Conservation (phyloP, 2,797 vertebrate species). For the Chaunax sp. region DNA sequence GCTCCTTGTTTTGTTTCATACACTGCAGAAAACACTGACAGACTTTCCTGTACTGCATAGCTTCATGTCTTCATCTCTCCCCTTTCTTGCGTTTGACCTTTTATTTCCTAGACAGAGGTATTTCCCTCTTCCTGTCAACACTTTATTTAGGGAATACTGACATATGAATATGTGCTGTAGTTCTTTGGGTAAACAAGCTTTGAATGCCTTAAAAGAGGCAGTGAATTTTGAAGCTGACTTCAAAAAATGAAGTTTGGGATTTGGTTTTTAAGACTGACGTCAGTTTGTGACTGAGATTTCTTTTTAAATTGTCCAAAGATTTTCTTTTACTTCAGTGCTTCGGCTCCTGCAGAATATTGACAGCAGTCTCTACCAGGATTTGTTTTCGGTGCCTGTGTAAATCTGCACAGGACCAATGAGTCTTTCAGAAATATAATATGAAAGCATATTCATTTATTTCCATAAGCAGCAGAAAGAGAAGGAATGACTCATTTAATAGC, state of each 20-base stretch:
- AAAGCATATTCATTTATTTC: conserved; percentile 43
- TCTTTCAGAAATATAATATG: conserved; percentile 38
- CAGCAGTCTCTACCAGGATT: conserved; percentile 46
- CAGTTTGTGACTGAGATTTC: conserved; percentile 35
- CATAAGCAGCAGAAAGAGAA: conserved; percentile 18
- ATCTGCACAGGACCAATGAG: conserved; percentile 29
- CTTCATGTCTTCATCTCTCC: conserved; percentile 1
- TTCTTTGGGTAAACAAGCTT: conserved; percentile 58
- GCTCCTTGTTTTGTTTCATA: conserved; percentile 16
- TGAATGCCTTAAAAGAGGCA: conserved; percentile 36
- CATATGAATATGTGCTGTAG: conserved; percentile 36
- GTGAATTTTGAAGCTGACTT: conserved; percentile 43
- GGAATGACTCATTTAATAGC: conserved; percentile 29
- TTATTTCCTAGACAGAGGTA: conserved; percentile 36
- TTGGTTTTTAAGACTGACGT: conserved; percentile 36
- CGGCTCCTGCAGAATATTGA: conserved; percentile 28
- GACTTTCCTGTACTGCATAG: conserved; percentile 11
- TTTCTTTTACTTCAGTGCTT: conserved; percentile 20
- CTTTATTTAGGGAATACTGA: conserved; percentile 30
- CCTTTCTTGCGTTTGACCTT: conserved; percentile 40
- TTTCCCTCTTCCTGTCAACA: conserved; percentile 32
- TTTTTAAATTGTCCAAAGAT: conserved; percentile 33
- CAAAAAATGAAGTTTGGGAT: conserved; percentile 30
- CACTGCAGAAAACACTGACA: conserved; percentile 3
- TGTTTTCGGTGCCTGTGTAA: conserved; percentile 42